phyloP scores from a whole-genome alignment of 2,113 vertebrate species.

The Stigmatopora nigra region DNA sequence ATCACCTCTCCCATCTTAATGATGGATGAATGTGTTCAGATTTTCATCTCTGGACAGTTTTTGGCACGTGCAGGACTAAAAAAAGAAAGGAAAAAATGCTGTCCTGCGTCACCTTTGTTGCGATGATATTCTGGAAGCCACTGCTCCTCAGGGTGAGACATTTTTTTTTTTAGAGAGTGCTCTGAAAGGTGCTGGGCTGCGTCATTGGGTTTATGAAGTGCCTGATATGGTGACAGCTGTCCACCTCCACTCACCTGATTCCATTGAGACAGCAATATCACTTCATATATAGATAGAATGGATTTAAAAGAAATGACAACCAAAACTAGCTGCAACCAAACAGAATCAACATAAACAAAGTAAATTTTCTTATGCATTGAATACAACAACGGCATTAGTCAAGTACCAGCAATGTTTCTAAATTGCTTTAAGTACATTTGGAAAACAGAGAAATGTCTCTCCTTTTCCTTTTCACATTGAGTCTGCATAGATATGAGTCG shows the following conservation, averaged over 20 bases:
- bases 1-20: slow-evolving; percentile 11
- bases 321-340: slow-evolving; percentile 1
- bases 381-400: neutral
- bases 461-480: neutral
- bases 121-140: neutral
- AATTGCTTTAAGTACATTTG: neutral
- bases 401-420: neutral
- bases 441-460: neutral
- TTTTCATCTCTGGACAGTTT: no score
- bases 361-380: neutral
- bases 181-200: slow-evolving; percentile 26
- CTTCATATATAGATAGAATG: slow-evolving; percentile 15
- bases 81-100: neutral
- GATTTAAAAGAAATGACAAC: slow-evolving; percentile 10
- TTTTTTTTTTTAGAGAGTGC: slow-evolving; percentile 15
- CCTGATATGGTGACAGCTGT: slow-evolving; percentile 27
- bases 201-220: slow-evolving; percentile 24
- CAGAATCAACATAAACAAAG: neutral
- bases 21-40: neutral
- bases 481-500: slow-evolving; percentile 6
- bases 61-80: neutral
- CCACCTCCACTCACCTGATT: slow-evolving; percentile 37
- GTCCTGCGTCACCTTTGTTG: slow-evolving; percentile 1
- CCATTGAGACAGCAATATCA: slow-evolving; percentile 9
- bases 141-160: neutral